Evolutionary conservation across 1,140 invertebrate species (phyloP).

Genomic region (Drosophila lowei): DNA sequence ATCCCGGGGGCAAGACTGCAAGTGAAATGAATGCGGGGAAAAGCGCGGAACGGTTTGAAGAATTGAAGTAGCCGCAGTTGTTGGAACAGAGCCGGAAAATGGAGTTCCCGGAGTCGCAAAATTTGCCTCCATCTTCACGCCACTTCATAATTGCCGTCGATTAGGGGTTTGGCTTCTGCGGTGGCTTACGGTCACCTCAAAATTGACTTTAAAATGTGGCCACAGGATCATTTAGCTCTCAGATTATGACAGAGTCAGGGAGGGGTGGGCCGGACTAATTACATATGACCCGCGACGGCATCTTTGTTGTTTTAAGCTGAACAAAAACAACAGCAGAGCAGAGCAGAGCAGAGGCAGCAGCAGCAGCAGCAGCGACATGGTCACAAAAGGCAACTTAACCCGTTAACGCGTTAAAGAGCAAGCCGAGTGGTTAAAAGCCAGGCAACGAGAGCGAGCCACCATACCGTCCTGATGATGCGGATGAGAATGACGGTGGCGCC

Average conservation of each 20-base stretch:
- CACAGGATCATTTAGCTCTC: conserved; percentile 41
- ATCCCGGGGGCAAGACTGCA: conserved; percentile 44
- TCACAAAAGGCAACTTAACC: conserved; percentile 75
- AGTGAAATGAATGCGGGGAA: conserved; percentile 45
- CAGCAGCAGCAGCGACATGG: conserved; percentile 7
- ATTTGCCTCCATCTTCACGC: not conserved
- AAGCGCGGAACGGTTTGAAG: conserved; percentile 1
- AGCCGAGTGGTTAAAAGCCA: conserved; percentile 77
- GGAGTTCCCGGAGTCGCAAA: conserved; percentile 30
- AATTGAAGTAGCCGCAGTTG: conserved; percentile 57
- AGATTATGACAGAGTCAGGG: conserved; percentile 25
- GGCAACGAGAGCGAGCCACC: conserved; percentile 8
- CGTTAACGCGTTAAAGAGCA: conserved; percentile 78
- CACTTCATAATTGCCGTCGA: conserved; percentile 46
- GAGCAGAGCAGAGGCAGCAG: too few relatives aligned
- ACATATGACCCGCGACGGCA: conserved; percentile 46
- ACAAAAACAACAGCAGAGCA: conserved; percentile 37
- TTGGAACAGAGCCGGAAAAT: conserved; percentile 36
- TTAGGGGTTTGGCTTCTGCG: conserved; percentile 44
- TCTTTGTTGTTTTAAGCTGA: conserved; percentile 45
- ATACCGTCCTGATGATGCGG: conserved; percentile 1
- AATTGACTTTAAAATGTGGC: conserved; percentile 68
- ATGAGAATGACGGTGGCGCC: conserved; percentile 27
- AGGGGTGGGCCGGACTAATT: conserved; percentile 46
- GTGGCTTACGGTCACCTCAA: conserved; percentile 45